A percentile compares a stretch with the other conserved stretches of the same genome.
Evolutionary conservation across 2,113 vertebrate genomes (phyloP).

Genomic region (Dicaeum eximium): DNA sequence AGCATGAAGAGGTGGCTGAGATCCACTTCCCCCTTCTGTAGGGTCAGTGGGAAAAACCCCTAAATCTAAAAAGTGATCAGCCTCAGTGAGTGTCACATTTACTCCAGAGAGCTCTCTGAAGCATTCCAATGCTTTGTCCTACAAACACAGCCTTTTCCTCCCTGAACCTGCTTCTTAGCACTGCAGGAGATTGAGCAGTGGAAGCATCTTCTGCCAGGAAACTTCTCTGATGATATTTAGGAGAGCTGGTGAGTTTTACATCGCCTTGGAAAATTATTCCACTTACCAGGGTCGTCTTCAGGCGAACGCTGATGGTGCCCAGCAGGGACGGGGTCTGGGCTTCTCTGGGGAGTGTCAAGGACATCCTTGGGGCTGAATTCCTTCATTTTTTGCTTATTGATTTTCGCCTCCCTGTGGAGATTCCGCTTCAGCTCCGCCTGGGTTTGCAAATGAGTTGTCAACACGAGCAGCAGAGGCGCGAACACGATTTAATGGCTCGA

Average conservation of each 20-base stretch:
- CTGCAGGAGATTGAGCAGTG: neutral
- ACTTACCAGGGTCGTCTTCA: conserved; percentile 48
- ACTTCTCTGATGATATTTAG: neutral
- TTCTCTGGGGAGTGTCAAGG: neutral
- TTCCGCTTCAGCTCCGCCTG: conserved; percentile 66
- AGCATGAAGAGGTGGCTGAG: neutral
- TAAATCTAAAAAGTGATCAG: no score
- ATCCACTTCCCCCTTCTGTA: rapidly evolving
- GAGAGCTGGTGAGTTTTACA: neutral
- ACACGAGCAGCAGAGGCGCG: neutral
- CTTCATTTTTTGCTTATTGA: conserved; percentile 41
- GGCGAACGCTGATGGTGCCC: conserved; percentile 27
- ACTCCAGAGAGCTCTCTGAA: neutral
- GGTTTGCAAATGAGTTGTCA: conserved; percentile 56
- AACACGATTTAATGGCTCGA: neutral
- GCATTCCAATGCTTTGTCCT: neutral
- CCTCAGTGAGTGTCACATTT: neutral
- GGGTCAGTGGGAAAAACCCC: neutral
- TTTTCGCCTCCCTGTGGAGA: conserved; percentile 61
- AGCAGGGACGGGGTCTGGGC: neutral
- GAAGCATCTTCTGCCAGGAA: neutral
- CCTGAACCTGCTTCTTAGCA: neutral
- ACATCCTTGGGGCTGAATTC: conserved; percentile 35
- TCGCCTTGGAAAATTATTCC: neutral
- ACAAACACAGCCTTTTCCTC: neutral